Evolutionary conservation across 1,140 invertebrate species (phyloP).

Genomic region (Drosophila gunungcola): DNA sequence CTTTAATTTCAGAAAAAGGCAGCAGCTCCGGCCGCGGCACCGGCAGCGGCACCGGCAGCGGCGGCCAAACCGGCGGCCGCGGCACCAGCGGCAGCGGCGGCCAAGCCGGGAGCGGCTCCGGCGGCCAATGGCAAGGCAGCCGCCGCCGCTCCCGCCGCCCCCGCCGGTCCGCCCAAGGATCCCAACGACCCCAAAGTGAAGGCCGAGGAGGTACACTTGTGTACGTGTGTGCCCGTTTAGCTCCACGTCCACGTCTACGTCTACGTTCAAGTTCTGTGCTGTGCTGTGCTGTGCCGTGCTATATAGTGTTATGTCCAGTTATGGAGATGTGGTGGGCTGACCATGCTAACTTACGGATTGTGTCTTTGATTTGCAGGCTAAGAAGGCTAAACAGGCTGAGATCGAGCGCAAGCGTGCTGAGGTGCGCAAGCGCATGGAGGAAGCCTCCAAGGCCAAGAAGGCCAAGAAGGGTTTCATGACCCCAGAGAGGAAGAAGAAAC

Average conservation of each 20-base stretch:
- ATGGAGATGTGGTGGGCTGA: neutral
- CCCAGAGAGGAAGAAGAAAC: conserved; percentile 99
- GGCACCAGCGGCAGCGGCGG: conserved; percentile 47
- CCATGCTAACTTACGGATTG: conserved; percentile 11
- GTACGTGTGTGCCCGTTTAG: conserved; percentile 71
- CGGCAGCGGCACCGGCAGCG: conserved; percentile 25
- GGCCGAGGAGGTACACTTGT: conserved; percentile 82
- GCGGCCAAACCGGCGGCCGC: conserved; percentile 49
- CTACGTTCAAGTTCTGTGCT: conserved; percentile 5
- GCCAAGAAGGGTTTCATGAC: conserved; percentile 99
- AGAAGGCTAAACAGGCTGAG: conserved; percentile 97
- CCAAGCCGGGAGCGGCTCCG: conserved; percentile 46
- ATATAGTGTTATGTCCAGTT: conserved; percentile 11
- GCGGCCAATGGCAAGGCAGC: conserved; percentile 56
- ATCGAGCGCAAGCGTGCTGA: conserved; percentile 97
- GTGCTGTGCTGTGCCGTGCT: conserved; percentile 24
- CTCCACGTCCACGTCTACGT: conserved; percentile 22
- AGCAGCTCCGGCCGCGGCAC: conserved; percentile 48
- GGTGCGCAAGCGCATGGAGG: conserved; percentile 97
- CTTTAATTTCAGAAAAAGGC: conserved; percentile 63
- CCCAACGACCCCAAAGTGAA: conserved; percentile 81
- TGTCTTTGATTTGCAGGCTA: conserved; percentile 87
- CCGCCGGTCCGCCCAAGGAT: conserved; percentile 77
- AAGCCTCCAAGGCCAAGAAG: conserved; percentile 97
- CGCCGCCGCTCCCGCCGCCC: conserved; percentile 66